Conservation (phyloP, 2,888 invertebrate genomes). For the Noctuana brunneofusca region DNA sequence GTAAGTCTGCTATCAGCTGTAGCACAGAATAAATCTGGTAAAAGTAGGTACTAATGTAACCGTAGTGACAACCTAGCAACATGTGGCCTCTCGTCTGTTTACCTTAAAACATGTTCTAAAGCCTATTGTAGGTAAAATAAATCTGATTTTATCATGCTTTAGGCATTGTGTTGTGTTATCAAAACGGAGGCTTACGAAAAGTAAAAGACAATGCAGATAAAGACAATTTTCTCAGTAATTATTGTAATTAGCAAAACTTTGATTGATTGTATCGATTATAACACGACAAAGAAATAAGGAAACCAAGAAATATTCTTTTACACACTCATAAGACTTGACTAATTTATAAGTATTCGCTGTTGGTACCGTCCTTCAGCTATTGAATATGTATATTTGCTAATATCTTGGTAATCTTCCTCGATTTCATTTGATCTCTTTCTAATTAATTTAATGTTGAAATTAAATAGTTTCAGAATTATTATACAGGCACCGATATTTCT, state of each 20-base stretch:
- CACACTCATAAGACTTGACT: slow-evolving; percentile 14
- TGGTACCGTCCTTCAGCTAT: not conserved
- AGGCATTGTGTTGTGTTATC: slow-evolving; percentile 16
- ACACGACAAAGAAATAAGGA: slow-evolving; percentile 21
- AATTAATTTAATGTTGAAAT: not conserved
- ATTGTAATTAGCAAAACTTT: slow-evolving; percentile 29
- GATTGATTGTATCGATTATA: slow-evolving; percentile 32
- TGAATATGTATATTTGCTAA: not conserved
- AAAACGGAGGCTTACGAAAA: not conserved
- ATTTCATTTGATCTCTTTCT: not conserved
- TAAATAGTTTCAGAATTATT: not conserved
- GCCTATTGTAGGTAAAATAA: not conserved
- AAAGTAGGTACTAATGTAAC: too few relatives aligned
- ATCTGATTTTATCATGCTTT: slow-evolving; percentile 7
- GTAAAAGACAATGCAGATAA: slow-evolving; percentile 19
- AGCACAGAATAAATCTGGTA: too few relatives aligned
- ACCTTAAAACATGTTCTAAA: not conserved
- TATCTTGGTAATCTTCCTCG: slow-evolving; percentile 6
- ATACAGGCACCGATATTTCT: not conserved
- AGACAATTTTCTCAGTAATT: slow-evolving; percentile 29
- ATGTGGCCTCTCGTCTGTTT: not conserved
- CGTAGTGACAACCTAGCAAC: not conserved
- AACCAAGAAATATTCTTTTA: slow-evolving; percentile 27
- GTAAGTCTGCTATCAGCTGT: too few relatives aligned
- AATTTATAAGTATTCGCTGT: not conserved